Percentiles rank a stretch among this genome's conserved stretches.
Evolutionary conservation across 1,140 invertebrate species (phyloP).

Genomic region (Luehdorfia chinensis): DNA sequence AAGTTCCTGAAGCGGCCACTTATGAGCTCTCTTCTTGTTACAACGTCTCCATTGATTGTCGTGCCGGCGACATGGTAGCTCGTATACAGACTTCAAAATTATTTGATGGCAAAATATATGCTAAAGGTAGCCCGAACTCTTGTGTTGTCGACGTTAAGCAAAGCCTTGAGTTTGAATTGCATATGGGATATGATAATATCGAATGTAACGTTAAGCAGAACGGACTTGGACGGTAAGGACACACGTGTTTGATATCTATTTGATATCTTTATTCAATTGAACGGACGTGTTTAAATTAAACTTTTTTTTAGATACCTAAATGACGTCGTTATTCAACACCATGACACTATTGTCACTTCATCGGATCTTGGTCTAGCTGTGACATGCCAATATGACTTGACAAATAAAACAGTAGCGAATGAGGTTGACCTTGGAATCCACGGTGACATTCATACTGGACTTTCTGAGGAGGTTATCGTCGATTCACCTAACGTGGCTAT

Average conservation of each 20-base stretch:
- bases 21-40: constrained; percentile 96
- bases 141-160: constrained; percentile 92
- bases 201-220: constrained; percentile 93
- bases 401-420: constrained; percentile 95
- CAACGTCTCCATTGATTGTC: constrained; percentile 95
- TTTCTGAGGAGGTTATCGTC: constrained; percentile 91
- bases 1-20: constrained; percentile 91
- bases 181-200: constrained; percentile 94
- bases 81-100: constrained; percentile 93
- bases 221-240: constrained; percentile 82
- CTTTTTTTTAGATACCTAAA: constrained; percentile 82
- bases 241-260: background rate
- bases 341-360: constrained; percentile 96
- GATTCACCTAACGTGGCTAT: constrained; percentile 96
- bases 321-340: constrained; percentile 95
- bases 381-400: constrained; percentile 95
- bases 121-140: constrained; percentile 93
- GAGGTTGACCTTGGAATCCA: constrained; percentile 93
- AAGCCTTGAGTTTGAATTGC: constrained; percentile 90
- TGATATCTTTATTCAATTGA: no score
- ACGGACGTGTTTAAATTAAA: constrained; percentile 5
- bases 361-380: constrained; percentile 94
- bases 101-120: constrained; percentile 96
- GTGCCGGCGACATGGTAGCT: constrained; percentile 94
- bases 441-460: constrained; percentile 87